Conservation (phyloP, 1,140 invertebrate species). For the Ganaspis sp. region DNA sequence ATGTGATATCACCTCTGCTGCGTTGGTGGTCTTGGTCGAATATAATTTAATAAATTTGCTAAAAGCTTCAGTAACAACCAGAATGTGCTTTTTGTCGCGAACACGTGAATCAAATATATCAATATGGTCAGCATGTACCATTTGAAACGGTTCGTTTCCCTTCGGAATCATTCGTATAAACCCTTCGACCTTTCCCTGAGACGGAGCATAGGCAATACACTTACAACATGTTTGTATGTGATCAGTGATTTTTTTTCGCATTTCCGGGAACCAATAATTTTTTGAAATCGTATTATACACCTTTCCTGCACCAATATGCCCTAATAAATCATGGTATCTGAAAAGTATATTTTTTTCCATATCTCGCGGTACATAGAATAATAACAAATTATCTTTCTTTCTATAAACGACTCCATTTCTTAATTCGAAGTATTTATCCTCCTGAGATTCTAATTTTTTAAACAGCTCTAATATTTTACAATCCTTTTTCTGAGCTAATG, state of each 20-base stretch:
- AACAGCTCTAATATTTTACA: not conserved
- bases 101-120: not conserved
- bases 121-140: not conserved
- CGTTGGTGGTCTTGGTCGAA: slow-evolving; percentile 36
- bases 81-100: slow-evolving; percentile 41
- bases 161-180: no score
- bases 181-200: not conserved
- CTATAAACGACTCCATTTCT: not conserved
- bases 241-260: not conserved
- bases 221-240: not conserved
- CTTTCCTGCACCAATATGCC: not conserved
- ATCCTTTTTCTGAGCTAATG: not conserved
- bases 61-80: slow-evolving; percentile 39
- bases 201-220: no score
- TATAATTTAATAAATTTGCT: slow-evolving; percentile 38
- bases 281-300: not conserved
- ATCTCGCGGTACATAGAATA: no score
- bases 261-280: not conserved
- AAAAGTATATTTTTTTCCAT: not conserved
- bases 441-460: not conserved
- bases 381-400: not conserved
- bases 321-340: not conserved
- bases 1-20: slow-evolving; percentile 34
- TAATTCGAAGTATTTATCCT: not conserved
- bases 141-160: not conserved